These are phyloP conservation scores for Wiebesia pumilae DNA, from an alignment of 1,140 invertebrate genomes.

Conservation along the genomic window DNA sequence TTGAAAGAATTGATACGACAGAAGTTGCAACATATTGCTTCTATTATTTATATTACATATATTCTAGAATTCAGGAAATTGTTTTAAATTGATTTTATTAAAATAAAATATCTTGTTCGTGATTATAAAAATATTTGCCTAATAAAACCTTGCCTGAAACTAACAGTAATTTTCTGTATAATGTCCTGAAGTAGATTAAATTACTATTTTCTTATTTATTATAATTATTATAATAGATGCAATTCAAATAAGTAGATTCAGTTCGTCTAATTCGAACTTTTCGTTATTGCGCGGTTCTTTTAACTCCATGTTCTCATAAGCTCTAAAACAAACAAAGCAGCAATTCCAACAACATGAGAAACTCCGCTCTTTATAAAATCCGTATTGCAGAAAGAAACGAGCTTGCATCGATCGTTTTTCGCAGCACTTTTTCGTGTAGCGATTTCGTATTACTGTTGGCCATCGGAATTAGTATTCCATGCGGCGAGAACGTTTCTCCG, in stretches of 20 bases:
- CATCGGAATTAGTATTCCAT: constrained; percentile 63
- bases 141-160: too few species aligned
- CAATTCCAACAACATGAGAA: not conserved
- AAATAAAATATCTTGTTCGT: too few species aligned
- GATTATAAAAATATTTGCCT: too few species aligned
- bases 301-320: not conserved
- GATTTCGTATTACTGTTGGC: constrained; percentile 46
- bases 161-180: too few species aligned
- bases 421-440: constrained; percentile 38
- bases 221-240: too few species aligned
- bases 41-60: too few species aligned
- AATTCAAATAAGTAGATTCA: too few species aligned
- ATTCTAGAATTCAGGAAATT: too few species aligned
- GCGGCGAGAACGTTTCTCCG: constrained; percentile 61
- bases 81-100: too few species aligned
- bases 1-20: not conserved
- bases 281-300: not conserved
- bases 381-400: not conserved
- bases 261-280: not conserved
- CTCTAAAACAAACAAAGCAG: not conserved
- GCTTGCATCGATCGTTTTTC: constrained; percentile 51
- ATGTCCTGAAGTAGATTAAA: too few species aligned
- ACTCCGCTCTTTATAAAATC: not conserved
- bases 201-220: too few species aligned
- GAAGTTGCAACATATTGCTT: too few species aligned